These are phyloP conservation scores for Halocaridina rubra DNA, from an alignment of 2,888 invertebrate genomes.

Conservation along the genomic window DNA sequence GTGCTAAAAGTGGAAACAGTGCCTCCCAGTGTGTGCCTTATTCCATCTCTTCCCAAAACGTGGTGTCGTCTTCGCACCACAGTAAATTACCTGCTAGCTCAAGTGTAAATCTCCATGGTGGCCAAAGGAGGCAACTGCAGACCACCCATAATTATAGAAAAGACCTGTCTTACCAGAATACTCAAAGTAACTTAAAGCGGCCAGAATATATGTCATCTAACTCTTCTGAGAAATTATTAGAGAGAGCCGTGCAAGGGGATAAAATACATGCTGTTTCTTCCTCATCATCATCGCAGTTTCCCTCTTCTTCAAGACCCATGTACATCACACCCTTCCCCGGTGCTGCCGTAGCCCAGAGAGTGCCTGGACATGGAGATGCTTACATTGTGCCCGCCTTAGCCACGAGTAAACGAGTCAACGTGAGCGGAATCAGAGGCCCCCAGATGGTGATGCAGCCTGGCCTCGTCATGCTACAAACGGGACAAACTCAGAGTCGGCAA, in stretches of 20 bases:
- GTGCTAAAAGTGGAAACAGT: not conserved
- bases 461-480: not conserved
- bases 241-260: not conserved
- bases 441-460: slow-evolving; percentile 19
- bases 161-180: not conserved
- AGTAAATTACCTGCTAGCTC: slow-evolving; percentile 29
- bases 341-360: slow-evolving; percentile 16
- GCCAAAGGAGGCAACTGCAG: slow-evolving; percentile 4
- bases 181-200: not conserved
- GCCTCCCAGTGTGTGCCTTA: slow-evolving; percentile 41
- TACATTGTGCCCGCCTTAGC: slow-evolving; percentile 47
- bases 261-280: not conserved
- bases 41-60: slow-evolving; percentile 18
- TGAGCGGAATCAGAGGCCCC: slow-evolving; percentile 11
- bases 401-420: slow-evolving; percentile 15
- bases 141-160: slow-evolving; percentile 2
- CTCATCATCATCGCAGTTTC: not conserved
- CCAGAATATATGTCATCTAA: not conserved
- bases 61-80: slow-evolving; percentile 40
- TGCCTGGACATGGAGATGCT: slow-evolving; percentile 53
- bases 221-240: not conserved
- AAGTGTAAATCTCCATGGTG: not conserved
- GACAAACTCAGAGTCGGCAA: not conserved
- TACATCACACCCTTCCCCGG: slow-evolving; percentile 53
- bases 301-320: not conserved